Evolutionary conservation across 2,113 vertebrate genomes (phyloP).

Genomic region (Entelurus aequoreus): DNA sequence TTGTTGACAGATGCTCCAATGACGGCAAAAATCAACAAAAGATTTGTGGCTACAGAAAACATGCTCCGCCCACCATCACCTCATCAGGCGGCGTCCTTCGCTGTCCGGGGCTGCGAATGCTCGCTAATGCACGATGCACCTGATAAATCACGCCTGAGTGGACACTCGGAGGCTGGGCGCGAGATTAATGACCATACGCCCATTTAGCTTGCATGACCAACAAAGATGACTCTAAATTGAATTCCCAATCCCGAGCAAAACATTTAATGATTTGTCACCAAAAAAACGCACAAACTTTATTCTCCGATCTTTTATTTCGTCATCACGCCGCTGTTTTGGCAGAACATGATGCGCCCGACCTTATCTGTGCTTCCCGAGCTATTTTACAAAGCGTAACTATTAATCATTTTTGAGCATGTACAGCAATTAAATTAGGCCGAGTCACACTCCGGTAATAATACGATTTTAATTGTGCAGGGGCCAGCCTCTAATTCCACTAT

Average conservation of each 20-base stretch:
- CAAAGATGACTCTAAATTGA: slow-evolving; percentile 4
- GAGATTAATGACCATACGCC: slow-evolving; percentile 70
- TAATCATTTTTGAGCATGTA: slow-evolving; percentile 56
- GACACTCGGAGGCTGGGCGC: slow-evolving; percentile 67
- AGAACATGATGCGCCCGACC: slow-evolving; percentile 48
- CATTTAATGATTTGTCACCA: background rate
- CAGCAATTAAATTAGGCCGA: slow-evolving; percentile 64
- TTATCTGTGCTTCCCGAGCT: slow-evolving; percentile 48
- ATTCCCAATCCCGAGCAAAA: background rate
- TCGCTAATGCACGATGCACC: slow-evolving; percentile 56
- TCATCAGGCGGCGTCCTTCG: slow-evolving; percentile 62
- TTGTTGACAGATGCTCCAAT: slow-evolving; percentile 1
- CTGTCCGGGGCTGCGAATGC: slow-evolving; percentile 62
- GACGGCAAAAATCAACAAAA: background rate
- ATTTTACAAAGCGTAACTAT: slow-evolving; percentile 60
- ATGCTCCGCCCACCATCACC: slow-evolving; percentile 15
- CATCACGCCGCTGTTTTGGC: slow-evolving; percentile 38
- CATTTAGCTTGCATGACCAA: slow-evolving; percentile 60
- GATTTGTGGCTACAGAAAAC: slow-evolving; percentile 1
- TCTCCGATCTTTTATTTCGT: slow-evolving; percentile 41
- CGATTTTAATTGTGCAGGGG: slow-evolving; percentile 65
- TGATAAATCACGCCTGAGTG: slow-evolving; percentile 72
- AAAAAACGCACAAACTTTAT: background rate
- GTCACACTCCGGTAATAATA: slow-evolving; percentile 68
- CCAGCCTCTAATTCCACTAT: slow-evolving; percentile 64